phyloP scores from a whole-genome alignment of 1,140 invertebrate species.

The Hermetia illucens region DNA sequence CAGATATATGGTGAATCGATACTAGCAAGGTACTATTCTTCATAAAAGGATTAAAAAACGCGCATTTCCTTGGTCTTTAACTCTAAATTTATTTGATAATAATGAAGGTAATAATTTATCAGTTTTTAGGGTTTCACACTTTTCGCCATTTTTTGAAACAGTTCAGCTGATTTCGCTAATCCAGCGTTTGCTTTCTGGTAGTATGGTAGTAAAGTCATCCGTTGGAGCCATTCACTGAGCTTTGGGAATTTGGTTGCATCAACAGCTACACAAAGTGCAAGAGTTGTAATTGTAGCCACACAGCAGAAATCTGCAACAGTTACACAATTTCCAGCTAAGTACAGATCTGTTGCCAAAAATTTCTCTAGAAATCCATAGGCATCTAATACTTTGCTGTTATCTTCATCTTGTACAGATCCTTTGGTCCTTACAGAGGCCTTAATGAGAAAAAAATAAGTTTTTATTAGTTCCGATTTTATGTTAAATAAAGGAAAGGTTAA shows the following conservation, averaged over 20 bases:
- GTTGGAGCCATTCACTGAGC: slow-evolving; percentile 10
- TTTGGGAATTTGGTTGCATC: slow-evolving; percentile 9
- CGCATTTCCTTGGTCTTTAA: too few relatives aligned
- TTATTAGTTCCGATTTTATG: too few relatives aligned
- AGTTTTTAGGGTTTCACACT: too few relatives aligned
- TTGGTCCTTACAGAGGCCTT: neutral
- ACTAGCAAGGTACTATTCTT: too few relatives aligned
- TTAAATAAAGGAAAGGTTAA: neutral
- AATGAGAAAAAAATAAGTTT: too few relatives aligned
- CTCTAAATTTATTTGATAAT: too few relatives aligned
- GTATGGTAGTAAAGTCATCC: slow-evolving; percentile 10
- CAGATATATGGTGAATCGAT: too few relatives aligned
- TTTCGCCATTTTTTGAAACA: too few relatives aligned
- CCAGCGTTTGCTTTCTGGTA: slow-evolving; percentile 12
- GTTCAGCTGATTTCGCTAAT: too few relatives aligned
- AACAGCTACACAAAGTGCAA: slow-evolving; percentile 7
- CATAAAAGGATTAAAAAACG: too few relatives aligned
- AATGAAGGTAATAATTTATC: too few relatives aligned
- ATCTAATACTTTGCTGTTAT: neutral
- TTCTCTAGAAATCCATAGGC: slow-evolving; percentile 7
- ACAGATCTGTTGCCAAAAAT: slow-evolving; percentile 10
- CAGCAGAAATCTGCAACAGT: slow-evolving; percentile 29
- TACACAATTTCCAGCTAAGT: slow-evolving; percentile 19
- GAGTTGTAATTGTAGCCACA: slow-evolving; percentile 20
- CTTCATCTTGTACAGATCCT: neutral